A percentile compares a stretch with the other conserved stretches of the same genome.
These are phyloP conservation scores for Isoperla grammatica DNA, from an alignment of 2,888 invertebrate genomes.

Conservation along the genomic window DNA sequence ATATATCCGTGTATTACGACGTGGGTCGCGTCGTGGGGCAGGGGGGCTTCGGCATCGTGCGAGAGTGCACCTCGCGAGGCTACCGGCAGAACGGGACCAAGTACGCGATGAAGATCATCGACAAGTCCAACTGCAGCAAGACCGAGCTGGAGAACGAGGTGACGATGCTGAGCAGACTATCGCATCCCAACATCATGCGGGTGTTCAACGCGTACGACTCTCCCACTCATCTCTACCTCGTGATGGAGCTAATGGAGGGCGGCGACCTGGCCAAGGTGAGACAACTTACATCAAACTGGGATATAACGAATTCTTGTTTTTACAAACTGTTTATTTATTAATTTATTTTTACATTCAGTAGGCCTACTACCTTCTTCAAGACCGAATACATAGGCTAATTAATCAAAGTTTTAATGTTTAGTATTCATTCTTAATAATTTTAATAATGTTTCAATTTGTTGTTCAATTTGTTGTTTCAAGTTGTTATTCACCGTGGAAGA, in stretches of 20 bases:
- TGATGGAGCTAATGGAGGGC: neutral
- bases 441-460: too few species aligned
- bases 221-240: neutral
- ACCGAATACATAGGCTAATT: too few species aligned
- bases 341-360: too few species aligned
- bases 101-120: neutral
- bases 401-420: too few species aligned
- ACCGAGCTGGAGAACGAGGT: neutral
- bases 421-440: too few species aligned
- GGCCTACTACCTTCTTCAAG: too few species aligned
- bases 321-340: too few species aligned
- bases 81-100: neutral
- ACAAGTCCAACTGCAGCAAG: neutral
- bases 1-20: neutral
- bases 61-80: neutral
- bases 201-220: neutral
- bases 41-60: neutral
- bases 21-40: neutral
- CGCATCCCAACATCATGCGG: constrained; percentile 5
- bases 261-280: neutral
- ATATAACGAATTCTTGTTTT: too few species aligned
- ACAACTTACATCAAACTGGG: too few species aligned
- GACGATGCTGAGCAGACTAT: neutral
- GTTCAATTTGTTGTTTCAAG: too few species aligned
- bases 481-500: too few species aligned